Evolutionary conservation across 2,797 vertebrate genomes (phyloP).

Genomic region (Arvicola amphibius): DNA sequence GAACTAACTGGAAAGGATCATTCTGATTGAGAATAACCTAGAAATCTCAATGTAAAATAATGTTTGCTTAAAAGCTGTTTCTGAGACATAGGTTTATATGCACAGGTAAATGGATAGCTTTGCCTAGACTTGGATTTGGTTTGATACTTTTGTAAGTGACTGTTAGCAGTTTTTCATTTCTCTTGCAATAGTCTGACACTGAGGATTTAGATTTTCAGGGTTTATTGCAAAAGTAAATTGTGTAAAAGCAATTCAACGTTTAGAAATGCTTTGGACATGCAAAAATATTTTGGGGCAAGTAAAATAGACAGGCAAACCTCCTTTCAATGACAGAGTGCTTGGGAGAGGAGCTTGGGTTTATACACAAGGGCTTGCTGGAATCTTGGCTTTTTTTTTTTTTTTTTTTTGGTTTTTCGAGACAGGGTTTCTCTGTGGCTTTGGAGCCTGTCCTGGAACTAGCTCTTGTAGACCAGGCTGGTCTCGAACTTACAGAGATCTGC

Average conservation of each 20-base stretch:
- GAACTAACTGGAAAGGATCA: neutral
- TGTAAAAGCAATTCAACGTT: constrained; percentile 39
- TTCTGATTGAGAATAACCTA: constrained; percentile 13
- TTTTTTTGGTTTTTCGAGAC: too few relatives aligned
- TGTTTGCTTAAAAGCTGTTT: neutral
- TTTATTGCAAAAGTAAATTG: constrained; percentile 9
- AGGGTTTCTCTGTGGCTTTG: too few relatives aligned
- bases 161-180: constrained; percentile 39
- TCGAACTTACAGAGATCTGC: too few relatives aligned
- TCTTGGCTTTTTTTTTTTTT: neutral
- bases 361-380: neutral
- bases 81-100: constrained; percentile 14
- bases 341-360: neutral
- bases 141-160: constrained; percentile 55
- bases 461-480: too few relatives aligned
- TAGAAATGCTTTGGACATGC: constrained; percentile 15
- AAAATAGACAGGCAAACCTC: constrained; percentile 25
- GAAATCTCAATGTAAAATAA: neutral
- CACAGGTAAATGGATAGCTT: constrained; percentile 50
- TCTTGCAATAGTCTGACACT: constrained; percentile 45
- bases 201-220: constrained; percentile 36
- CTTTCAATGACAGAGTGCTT: neutral
- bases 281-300: neutral
- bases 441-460: too few relatives aligned
- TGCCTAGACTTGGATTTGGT: constrained; percentile 30